Conservation (phyloP, 2,113 vertebrate genomes). For the Anguilla japonica region DNA sequence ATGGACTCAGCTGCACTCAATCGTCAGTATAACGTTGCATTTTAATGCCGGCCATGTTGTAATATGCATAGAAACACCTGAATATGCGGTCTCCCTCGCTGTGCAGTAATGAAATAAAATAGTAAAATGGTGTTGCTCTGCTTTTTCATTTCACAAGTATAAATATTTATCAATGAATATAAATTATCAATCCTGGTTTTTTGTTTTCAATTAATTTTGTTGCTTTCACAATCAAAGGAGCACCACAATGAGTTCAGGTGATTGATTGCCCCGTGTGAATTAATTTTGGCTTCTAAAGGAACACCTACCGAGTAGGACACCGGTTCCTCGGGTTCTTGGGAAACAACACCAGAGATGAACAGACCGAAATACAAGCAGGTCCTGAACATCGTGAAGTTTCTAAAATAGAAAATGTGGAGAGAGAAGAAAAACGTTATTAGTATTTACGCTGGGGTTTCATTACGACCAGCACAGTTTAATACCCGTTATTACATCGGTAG, state of each 20-base stretch:
- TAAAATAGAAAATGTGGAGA: conserved; percentile 55
- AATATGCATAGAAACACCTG: too few relatives aligned
- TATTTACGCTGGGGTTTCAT: conserved; percentile 30
- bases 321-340: conserved; percentile 88
- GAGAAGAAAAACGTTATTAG: conserved; percentile 33
- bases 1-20: not conserved
- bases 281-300: not conserved
- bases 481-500: conserved; percentile 68
- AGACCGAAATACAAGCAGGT: conserved; percentile 79
- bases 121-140: too few relatives aligned
- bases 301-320: conserved; percentile 89
- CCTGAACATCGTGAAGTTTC: conserved; percentile 82
- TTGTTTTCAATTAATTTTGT: too few relatives aligned
- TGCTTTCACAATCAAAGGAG: too few relatives aligned
- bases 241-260: too few relatives aligned
- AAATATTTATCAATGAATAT: too few relatives aligned
- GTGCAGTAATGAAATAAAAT: too few relatives aligned
- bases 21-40: not conserved
- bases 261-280: not conserved
- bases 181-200: too few relatives aligned
- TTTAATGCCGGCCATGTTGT: not conserved
- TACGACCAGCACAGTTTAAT: conserved; percentile 64
- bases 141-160: too few relatives aligned
- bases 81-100: too few relatives aligned
- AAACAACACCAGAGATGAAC: conserved; percentile 73